phyloP scores from a whole-genome alignment of 1,140 invertebrate species.

The Diploscapter pachys region DNA sequence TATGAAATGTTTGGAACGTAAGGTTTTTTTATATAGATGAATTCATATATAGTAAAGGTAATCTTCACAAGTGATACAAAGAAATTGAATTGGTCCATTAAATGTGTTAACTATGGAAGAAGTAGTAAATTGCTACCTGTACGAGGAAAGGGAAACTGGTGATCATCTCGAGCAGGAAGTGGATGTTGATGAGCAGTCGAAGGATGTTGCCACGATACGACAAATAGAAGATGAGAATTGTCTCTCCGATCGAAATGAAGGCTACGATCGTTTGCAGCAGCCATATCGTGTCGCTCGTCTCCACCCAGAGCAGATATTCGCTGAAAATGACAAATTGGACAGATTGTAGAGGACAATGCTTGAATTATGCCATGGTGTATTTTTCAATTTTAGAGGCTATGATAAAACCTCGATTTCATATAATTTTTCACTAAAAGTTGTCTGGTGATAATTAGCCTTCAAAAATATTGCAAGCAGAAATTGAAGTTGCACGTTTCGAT shows the following conservation, averaged over 20 bases:
- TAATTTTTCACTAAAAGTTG: too few species aligned
- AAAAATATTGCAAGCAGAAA: too few species aligned
- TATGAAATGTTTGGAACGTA: constrained; percentile 31
- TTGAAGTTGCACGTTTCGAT: too few species aligned
- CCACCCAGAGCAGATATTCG: constrained; percentile 87
- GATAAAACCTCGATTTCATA: too few species aligned
- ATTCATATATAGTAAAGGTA: too few species aligned
- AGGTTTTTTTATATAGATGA: constrained; percentile 8
- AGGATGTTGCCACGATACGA: constrained; percentile 95
- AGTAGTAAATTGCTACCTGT: constrained; percentile 68
- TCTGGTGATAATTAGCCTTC: too few species aligned
- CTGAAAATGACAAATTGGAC: constrained; percentile 48
- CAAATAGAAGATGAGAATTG: constrained; percentile 85
- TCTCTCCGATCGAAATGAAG: constrained; percentile 83
- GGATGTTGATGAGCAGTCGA: constrained; percentile 87
- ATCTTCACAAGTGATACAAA: too few species aligned
- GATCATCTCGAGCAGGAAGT: constrained; percentile 88
- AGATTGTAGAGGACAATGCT: too few species aligned
- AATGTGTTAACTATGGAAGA: too few species aligned
- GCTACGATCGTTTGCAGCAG: constrained; percentile 76
- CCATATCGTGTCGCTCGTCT: constrained; percentile 79
- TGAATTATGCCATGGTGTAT: too few species aligned
- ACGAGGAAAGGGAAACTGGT: constrained; percentile 90
- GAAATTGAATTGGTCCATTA: too few species aligned
- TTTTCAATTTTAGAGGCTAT: too few species aligned